Evolutionary conservation across 2,797 vertebrate genomes (phyloP).

Genomic region (Xiphorhynchus erythropygius): DNA sequence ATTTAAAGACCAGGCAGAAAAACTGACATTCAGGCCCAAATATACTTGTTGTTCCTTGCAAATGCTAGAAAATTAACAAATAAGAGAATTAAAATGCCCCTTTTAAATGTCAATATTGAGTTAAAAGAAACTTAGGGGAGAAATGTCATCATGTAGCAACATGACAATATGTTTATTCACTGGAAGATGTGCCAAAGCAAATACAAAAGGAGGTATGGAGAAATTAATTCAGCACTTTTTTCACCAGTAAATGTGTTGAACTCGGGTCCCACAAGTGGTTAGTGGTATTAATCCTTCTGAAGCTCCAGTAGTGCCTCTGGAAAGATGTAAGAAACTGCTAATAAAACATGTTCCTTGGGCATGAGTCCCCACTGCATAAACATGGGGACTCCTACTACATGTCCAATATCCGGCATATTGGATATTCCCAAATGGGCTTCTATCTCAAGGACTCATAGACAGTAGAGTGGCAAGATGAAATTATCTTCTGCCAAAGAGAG

Average conservation of each 20-base stretch:
- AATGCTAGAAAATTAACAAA: background rate
- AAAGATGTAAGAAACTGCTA: background rate
- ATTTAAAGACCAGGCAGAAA: background rate
- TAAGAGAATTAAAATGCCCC: background rate
- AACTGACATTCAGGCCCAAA: background rate
- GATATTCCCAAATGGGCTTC: background rate
- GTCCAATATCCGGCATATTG: background rate
- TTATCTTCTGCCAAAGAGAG: background rate
- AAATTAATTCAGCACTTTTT: background rate
- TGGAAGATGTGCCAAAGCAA: background rate
- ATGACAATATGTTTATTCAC: background rate
- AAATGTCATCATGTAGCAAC: background rate
- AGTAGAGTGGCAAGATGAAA: background rate
- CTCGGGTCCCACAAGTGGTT: background rate
- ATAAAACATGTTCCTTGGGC: background rate
- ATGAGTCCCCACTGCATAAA: background rate
- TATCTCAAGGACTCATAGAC: background rate
- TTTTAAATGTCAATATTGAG: background rate
- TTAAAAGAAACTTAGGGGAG: background rate
- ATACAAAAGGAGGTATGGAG: background rate
- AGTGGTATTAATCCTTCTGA: background rate
- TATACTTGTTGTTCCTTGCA: background rate
- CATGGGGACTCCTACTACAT: fast-evolving
- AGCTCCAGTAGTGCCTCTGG: background rate
- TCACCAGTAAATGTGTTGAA: background rate